A percentile compares a stretch with the other conserved stretches of the same genome.
These are phyloP conservation scores for Heteromormyrus szaboi DNA, from an alignment of 2,797 vertebrate species.

Conservation along the genomic window DNA sequence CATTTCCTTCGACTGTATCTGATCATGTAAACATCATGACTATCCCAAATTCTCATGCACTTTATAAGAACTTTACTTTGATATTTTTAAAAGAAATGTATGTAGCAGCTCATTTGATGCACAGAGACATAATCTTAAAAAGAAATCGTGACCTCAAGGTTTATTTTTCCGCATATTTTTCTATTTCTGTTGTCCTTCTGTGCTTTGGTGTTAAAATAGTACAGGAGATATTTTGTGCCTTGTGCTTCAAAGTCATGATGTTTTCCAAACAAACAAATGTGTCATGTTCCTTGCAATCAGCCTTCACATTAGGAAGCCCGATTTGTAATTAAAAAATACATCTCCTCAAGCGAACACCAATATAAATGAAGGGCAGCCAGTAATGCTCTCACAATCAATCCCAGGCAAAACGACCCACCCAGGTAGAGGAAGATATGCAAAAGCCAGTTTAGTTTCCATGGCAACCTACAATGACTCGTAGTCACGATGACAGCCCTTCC, in stretches of 20 bases:
- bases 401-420: slow-evolving; percentile 32
- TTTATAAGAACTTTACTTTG: slow-evolving; percentile 28
- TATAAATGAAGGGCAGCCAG: neutral
- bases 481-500: slow-evolving; percentile 24
- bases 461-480: slow-evolving; percentile 40
- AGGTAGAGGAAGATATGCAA: slow-evolving; percentile 31
- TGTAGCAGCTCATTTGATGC: slow-evolving; percentile 30
- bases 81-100: slow-evolving; percentile 26
- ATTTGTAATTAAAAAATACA: neutral
- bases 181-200: slow-evolving; percentile 35
- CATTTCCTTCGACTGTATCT: slow-evolving; percentile 28
- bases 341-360: neutral
- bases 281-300: neutral
- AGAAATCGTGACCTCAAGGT: slow-evolving; percentile 17
- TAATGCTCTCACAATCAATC: slow-evolving; percentile 30
- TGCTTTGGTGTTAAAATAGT: slow-evolving; percentile 21
- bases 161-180: slow-evolving; percentile 32
- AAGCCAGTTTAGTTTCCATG: slow-evolving; percentile 55
- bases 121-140: neutral
- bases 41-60: slow-evolving; percentile 29
- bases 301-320: neutral
- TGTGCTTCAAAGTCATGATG: slow-evolving; percentile 20
- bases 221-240: slow-evolving; percentile 27
- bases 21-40: slow-evolving; percentile 21
- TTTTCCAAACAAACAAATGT: slow-evolving; percentile 2